A percentile compares a stretch with the other conserved stretches of the same genome.
phyloP scores from a whole-genome alignment of 2,113 vertebrate genomes.

The Charadrius vociferus region DNA sequence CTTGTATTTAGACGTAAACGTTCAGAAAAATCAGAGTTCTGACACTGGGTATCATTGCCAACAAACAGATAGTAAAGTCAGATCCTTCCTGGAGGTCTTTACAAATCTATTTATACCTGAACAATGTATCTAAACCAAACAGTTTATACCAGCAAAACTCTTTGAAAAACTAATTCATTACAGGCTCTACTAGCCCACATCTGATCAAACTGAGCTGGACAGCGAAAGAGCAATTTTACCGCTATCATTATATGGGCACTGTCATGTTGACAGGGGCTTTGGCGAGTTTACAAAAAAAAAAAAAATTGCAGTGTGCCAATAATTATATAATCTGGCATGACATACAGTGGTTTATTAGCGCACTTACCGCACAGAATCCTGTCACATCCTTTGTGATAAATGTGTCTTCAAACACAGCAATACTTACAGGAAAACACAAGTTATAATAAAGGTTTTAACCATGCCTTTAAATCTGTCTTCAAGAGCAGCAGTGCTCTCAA shows the following conservation, averaged over 20 bases:
- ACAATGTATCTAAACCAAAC: neutral
- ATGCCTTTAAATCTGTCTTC: neutral
- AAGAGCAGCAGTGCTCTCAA: neutral
- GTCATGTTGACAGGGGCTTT: neutral
- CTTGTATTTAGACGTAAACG: neutral
- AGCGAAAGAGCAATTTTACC: neutral
- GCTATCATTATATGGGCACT: rapidly evolving
- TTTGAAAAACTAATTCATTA: neutral
- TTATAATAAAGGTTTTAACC: neutral
- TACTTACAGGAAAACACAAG: neutral
- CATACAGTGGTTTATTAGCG: neutral
- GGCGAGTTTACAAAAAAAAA: neutral
- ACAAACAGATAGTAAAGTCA: neutral
- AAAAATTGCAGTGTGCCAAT: neutral
- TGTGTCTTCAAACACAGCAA: neutral
- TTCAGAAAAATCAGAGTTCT: neutral
- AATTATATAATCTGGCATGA: neutral
- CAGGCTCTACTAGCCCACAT: neutral
- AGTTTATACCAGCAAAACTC: neutral
- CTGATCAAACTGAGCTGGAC: neutral
- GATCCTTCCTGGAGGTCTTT: neutral
- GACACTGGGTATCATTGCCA: neutral
- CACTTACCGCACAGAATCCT: neutral
- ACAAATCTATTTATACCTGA: neutral
- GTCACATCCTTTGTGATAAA: neutral